Base-by-base conservation (phyloP, 2,888 invertebrate genomes). In the Drosophila paramelanica region DNA sequence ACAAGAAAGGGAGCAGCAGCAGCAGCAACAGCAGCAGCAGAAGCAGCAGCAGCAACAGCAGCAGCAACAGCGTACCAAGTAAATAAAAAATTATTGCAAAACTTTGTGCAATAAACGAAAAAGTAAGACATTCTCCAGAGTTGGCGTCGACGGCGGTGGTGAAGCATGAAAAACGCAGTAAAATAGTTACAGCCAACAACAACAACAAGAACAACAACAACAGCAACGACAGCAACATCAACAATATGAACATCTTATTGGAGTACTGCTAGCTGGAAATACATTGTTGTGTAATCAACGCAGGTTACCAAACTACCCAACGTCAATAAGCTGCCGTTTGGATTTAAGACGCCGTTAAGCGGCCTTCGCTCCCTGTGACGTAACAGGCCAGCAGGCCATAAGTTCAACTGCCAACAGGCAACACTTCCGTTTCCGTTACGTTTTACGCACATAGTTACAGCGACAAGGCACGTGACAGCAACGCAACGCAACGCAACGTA, bases 61-160 rank as follows among this genome's bases (percentile, higher is more conserved):
- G 42, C 42, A 51, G 53, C 65, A 64, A 46, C 66, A 69, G 70
- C 55, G 61, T 43, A 50, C 60, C 69, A 75, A 84, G 87, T 84
- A 84, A 84, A 85, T 86, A 84, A 86, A 81, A 85, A 85, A 78
- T 85, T 86, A 86, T 85, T 85, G 85, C 84, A 82, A 81, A 85
- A 85, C 72, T 86, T 85, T 85, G 68, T 66, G 84, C 84, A 84
- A 84, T 84, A 84, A 81, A 84, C 83, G 83, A 83, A 83, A 81
- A 83, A 79, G 83, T 83, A 83, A 81, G 83, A 80, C 82, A 77
- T 81, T 77, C 81, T 73, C 33, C 62, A 65, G 51, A 68, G 66
- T 53, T 73, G 57, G 50, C 58, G 58, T 56, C 65, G 51, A 61
- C 43, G 67, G 53, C 65, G 79, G 81, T 70, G 81, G 68, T 67